These are phyloP conservation scores for Synanthedon formicaeformis DNA, from an alignment of 2,888 invertebrate genomes.

Conservation along the genomic window DNA sequence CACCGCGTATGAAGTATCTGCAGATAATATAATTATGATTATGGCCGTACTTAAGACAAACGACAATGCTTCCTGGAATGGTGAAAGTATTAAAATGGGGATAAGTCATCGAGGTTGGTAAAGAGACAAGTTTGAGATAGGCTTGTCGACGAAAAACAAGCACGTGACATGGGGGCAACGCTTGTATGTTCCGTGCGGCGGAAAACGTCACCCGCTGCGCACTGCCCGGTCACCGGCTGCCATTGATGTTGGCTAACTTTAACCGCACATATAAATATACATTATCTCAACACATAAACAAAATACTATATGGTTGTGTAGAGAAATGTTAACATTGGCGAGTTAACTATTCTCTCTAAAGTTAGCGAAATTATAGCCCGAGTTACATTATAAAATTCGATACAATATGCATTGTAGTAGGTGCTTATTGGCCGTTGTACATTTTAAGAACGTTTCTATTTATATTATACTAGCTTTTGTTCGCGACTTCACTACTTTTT, in stretches of 20 bases:
- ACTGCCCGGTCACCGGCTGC: constrained; percentile 10
- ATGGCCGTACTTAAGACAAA: constrained; percentile 40
- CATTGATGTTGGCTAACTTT: neutral
- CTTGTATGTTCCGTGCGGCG: constrained; percentile 13
- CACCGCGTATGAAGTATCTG: constrained; percentile 2
- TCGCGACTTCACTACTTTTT: too few species aligned
- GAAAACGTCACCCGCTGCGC: constrained; percentile 26
- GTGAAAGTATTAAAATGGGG: constrained; percentile 43
- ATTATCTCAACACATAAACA: too few species aligned
- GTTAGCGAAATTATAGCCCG: too few species aligned
- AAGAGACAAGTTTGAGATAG: constrained; percentile 48
- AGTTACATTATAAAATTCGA: too few species aligned
- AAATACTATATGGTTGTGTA: too few species aligned
- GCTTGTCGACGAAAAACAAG: constrained; percentile 28
- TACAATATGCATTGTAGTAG: too few species aligned
- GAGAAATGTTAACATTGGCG: too few species aligned
- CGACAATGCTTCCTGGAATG: constrained; percentile 40
- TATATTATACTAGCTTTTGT: too few species aligned
- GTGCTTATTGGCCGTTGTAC: too few species aligned
- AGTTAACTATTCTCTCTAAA: too few species aligned
- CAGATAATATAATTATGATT: constrained; percentile 17
- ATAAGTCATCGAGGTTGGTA: constrained; percentile 53
- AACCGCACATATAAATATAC: neutral
- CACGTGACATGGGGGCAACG: constrained; percentile 30
- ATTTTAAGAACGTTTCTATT: too few species aligned